Conservation (phyloP, 2,113 vertebrate genomes). For the Vimba vimba region DNA sequence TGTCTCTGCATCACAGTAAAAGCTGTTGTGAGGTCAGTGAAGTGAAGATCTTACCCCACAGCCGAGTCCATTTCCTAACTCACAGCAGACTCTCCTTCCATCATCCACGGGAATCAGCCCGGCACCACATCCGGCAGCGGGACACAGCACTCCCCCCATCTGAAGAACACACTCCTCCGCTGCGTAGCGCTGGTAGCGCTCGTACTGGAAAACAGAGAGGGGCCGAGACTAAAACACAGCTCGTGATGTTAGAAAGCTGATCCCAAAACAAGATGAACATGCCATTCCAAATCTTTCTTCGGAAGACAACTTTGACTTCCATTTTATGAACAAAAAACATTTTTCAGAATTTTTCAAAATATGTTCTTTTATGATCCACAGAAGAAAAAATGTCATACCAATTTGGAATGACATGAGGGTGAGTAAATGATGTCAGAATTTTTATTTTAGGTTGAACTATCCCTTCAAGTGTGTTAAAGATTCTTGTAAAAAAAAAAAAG, state of each 20-base stretch:
- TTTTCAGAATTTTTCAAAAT: background rate
- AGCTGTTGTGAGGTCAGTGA: conserved; percentile 4
- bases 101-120: conserved; percentile 82
- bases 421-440: background rate
- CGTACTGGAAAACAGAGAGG: conserved; percentile 75
- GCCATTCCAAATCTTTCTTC: background rate
- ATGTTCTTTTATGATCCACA: background rate
- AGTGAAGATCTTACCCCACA: conserved; percentile 81
- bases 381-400: background rate
- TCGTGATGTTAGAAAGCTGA: background rate
- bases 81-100: conserved; percentile 78
- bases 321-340: background rate
- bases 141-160: conserved; percentile 88
- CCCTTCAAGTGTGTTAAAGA: background rate
- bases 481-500: background rate
- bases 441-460: background rate
- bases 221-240: conserved; percentile 5
- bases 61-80: conserved; percentile 73
- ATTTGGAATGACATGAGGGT: background rate
- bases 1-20: background rate
- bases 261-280: background rate
- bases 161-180: conserved; percentile 86
- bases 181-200: conserved; percentile 86
- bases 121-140: conserved; percentile 84
- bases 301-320: background rate